phyloP scores from a whole-genome alignment of 2,797 vertebrate genomes.

The Pelodytes ibericus region DNA sequence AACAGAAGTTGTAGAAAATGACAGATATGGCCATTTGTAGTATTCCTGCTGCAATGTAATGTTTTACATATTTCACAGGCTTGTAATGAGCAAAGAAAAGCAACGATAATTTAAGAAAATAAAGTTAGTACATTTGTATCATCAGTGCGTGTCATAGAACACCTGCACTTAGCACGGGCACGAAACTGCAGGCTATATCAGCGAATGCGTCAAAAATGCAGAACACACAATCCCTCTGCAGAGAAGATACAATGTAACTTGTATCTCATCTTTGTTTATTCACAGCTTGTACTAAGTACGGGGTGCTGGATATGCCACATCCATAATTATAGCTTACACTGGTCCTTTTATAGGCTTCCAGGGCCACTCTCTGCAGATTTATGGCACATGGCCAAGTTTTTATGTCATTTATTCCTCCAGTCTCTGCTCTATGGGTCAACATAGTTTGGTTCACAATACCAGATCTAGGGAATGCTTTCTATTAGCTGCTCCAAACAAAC shows the following conservation, averaged over 20 bases:
- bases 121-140: background rate
- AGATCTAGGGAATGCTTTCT: background rate
- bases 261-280: background rate
- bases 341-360: slow-evolving; percentile 15
- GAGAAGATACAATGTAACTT: slow-evolving; percentile 20
- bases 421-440: background rate
- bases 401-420: background rate
- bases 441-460: background rate
- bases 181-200: background rate
- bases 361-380: background rate
- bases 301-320: background rate
- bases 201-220: background rate
- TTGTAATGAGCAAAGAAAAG: background rate
- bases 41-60: background rate
- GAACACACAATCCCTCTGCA: background rate
- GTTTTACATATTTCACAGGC: background rate
- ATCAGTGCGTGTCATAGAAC: background rate
- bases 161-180: slow-evolving; percentile 1
- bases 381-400: background rate
- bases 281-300: slow-evolving; percentile 16
- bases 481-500: slow-evolving; percentile 7
- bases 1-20: background rate
- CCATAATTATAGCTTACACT: slow-evolving; percentile 15
- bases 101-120: background rate
- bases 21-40: background rate